Percentiles rank a stretch among this genome's conserved stretches.
These are phyloP conservation scores for Drosophila tani DNA, from an alignment of 1,140 invertebrate species.

Conservation along the genomic window DNA sequence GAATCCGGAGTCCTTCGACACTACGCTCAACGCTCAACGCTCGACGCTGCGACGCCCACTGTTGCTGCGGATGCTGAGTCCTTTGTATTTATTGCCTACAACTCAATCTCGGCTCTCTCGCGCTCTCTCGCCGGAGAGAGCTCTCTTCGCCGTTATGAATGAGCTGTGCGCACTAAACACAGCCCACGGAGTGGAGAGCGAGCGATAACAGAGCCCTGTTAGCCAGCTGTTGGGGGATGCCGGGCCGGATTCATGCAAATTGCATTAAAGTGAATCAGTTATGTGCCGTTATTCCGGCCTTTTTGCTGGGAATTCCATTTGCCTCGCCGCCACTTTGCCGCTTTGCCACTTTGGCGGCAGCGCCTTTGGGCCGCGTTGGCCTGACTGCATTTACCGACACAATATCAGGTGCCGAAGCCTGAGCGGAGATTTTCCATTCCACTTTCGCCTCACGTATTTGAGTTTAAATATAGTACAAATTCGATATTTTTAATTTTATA, in stretches of 20 bases:
- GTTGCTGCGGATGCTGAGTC: constrained; percentile 62
- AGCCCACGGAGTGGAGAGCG: constrained; percentile 12
- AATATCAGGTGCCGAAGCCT: constrained; percentile 11
- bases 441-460: background rate
- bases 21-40: constrained; percentile 15
- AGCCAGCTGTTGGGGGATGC: constrained; percentile 17
- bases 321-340: constrained; percentile 10
- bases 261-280: constrained; percentile 68
- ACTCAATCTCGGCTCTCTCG: constrained; percentile 47
- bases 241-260: constrained; percentile 52
- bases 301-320: constrained; percentile 38
- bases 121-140: constrained; percentile 2
- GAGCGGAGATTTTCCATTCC: constrained; percentile 14
- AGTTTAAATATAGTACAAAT: too few relatives aligned
- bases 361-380: constrained; percentile 14
- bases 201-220: constrained; percentile 53
- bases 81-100: constrained; percentile 68
- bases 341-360: constrained; percentile 33
- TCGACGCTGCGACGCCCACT: constrained; percentile 59
- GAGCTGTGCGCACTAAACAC: constrained; percentile 59
- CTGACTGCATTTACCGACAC: constrained; percentile 36
- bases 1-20: constrained; percentile 3
- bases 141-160: constrained; percentile 64
- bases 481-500: too few relatives aligned
- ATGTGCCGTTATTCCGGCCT: constrained; percentile 44